These are phyloP conservation scores for Drosophila dives DNA, from an alignment of 2,888 invertebrate genomes.

Conservation along the genomic window DNA sequence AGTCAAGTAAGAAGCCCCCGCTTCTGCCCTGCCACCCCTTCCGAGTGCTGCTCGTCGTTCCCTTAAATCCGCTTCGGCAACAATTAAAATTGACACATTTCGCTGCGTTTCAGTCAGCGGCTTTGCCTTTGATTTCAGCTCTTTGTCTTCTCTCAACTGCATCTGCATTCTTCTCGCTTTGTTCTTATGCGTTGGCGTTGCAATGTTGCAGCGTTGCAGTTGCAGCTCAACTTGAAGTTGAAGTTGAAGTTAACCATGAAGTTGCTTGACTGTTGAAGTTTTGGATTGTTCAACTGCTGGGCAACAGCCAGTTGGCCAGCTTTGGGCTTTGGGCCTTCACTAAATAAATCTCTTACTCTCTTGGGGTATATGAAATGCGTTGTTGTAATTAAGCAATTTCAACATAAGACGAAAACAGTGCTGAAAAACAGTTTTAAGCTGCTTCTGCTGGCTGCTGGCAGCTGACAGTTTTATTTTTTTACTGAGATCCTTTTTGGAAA, in stretches of 20 bases:
- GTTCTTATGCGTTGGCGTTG: slow-evolving; percentile 74
- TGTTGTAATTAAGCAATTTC: slow-evolving; percentile 75
- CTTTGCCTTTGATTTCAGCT: slow-evolving; percentile 53
- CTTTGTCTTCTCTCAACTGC: slow-evolving; percentile 52
- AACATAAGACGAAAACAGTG: slow-evolving; percentile 34
- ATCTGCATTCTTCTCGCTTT: slow-evolving; percentile 67
- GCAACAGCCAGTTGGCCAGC: slow-evolving; percentile 16
- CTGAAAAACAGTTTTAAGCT: slow-evolving; percentile 3
- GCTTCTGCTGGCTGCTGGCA: slow-evolving; percentile 4
- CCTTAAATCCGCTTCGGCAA: slow-evolving; percentile 75
- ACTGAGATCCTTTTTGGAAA: slow-evolving; percentile 1
- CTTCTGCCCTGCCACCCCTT: slow-evolving; percentile 11
- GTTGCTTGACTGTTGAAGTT: slow-evolving; percentile 2
- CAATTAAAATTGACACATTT: slow-evolving; percentile 83
- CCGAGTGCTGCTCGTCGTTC: slow-evolving; percentile 14
- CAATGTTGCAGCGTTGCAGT: slow-evolving; percentile 4
- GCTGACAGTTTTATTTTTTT: slow-evolving; percentile 24
- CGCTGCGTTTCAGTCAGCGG: slow-evolving; percentile 73
- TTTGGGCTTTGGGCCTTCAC: slow-evolving; percentile 27
- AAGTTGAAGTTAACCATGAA: slow-evolving; percentile 8
- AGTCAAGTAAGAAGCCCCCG: slow-evolving; percentile 22
- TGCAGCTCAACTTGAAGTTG: neutral
- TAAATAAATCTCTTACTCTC: slow-evolving; percentile 56
- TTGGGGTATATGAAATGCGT: slow-evolving; percentile 36
- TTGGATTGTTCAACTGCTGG: slow-evolving; percentile 17